Percentiles rank a stretch among this genome's conserved stretches.
phyloP scores from a whole-genome alignment of 2,113 vertebrate genomes.

The Eolophus roseicapilla region DNA sequence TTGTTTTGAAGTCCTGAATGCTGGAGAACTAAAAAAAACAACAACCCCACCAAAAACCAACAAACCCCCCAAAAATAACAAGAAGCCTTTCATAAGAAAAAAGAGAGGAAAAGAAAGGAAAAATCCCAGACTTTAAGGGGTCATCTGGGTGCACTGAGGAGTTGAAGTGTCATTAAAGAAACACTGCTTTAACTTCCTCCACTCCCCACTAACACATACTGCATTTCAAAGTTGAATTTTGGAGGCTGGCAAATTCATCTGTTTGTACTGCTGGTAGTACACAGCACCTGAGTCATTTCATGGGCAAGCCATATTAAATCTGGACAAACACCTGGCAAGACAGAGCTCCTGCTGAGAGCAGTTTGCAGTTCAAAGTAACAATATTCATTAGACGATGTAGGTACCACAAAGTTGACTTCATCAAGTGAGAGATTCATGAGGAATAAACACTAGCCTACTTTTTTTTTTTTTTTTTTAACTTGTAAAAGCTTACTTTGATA shows the following conservation, averaged over 20 bases:
- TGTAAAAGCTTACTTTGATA: background rate
- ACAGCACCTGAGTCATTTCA: background rate
- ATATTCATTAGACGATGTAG: background rate
- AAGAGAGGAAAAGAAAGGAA: background rate
- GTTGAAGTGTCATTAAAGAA: background rate
- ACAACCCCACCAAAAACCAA: background rate
- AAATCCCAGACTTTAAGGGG: background rate
- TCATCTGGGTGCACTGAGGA: background rate
- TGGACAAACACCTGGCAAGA: background rate
- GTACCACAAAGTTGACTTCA: background rate
- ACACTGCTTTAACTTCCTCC: background rate
- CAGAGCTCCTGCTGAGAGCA: background rate
- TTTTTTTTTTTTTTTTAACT: background rate
- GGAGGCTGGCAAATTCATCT: background rate
- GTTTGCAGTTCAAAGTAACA: background rate
- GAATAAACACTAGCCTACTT: background rate
- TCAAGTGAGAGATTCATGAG: background rate
- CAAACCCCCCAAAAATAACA: background rate
- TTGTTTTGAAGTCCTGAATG: background rate
- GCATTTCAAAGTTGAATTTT: background rate
- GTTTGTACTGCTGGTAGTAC: background rate
- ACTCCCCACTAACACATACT: background rate
- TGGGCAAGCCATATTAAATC: background rate
- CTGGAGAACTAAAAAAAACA: background rate
- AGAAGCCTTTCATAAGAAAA: slow-evolving; percentile 2